These are phyloP conservation scores for Nomada ruficornis DNA, from an alignment of 2,888 invertebrate genomes.

Conservation along the genomic window DNA sequence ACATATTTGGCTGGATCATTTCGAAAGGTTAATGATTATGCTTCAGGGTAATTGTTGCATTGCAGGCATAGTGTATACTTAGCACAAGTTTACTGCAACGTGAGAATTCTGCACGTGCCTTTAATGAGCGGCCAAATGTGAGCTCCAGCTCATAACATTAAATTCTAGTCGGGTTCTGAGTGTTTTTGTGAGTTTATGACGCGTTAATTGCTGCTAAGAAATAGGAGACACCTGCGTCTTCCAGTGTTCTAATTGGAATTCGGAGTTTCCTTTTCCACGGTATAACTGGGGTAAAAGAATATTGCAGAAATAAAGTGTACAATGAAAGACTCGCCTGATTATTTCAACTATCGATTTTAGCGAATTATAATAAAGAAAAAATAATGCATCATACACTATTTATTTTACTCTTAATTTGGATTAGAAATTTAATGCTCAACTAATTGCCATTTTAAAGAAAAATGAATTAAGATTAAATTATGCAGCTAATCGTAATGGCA, in stretches of 20 bases:
- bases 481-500: too few species aligned
- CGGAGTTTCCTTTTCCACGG: not conserved
- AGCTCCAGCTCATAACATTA: conserved; percentile 6
- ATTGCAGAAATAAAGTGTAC: not conserved
- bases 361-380: not conserved
- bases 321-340: not conserved
- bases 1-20: not conserved
- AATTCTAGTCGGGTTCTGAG: conserved; percentile 8
- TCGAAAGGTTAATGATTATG: not conserved
- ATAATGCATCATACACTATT: not conserved
- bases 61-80: not conserved
- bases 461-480: too few species aligned
- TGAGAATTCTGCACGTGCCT: not conserved
- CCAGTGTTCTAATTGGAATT: conserved; percentile 13
- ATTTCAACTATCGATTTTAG: not conserved
- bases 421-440: too few species aligned
- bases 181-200: conserved; percentile 29
- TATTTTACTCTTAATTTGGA: too few species aligned
- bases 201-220: conserved; percentile 15
- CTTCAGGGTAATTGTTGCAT: not conserved
- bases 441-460: too few species aligned
- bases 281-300: not conserved
- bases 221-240: not conserved
- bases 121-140: not conserved
- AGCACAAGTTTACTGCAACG: not conserved